Base-by-base conservation (phyloP, 2,797 vertebrate genomes). In the Lacerta agilis region DNA sequence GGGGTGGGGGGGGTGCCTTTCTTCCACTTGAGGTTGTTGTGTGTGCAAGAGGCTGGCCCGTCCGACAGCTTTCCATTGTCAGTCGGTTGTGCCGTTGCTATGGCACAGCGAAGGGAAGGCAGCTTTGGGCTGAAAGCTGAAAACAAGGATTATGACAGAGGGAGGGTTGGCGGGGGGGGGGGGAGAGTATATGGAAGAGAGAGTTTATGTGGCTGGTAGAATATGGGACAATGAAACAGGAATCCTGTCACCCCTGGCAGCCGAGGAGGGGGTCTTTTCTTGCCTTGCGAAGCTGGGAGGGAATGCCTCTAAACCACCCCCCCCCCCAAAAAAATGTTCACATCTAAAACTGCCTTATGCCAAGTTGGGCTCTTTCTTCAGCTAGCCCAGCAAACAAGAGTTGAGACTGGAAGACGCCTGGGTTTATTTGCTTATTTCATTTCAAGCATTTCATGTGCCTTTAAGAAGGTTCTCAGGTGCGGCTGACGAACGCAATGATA, bases 1-100 rank as follows among this genome's bases (percentile, higher is more conserved):
- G 55, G 49, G 36, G 36, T 43, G 72, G 45, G 8, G 71, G 33
- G 5, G 18, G 23, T 7, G 36, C 15, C 23, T 36, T n/a, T 36
- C 55, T 1, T 17, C 75, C 64, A 25, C 49, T n/a, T 45, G 58
- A 41, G n/a, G 36, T 77, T 66, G 67, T 15, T 85, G 75, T 79
- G 41, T 73, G 77, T 43, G 8, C n/a, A 81, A 81, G 55, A 41
- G 69, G 55, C 55, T 15, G 38, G 82, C 38, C 25, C 7, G 41
- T 49, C 49, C 3, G 49, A 49, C 83, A 85, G 83, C 38, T 89
- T 80, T 80, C 17, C 69, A 85, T 85, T 75, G 78, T 85, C 67
- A 20, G 49, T 66, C 5, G 77, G 27, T 73, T 85, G 87, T 85
- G 77, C 83, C 23, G 77, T 89, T 64, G 55, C 78, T 10, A 85